A percentile compares a stretch with the other conserved stretches of the same genome.
Conservation (phyloP, 2,797 vertebrate species). For the Neosilurus hyrtlii region DNA sequence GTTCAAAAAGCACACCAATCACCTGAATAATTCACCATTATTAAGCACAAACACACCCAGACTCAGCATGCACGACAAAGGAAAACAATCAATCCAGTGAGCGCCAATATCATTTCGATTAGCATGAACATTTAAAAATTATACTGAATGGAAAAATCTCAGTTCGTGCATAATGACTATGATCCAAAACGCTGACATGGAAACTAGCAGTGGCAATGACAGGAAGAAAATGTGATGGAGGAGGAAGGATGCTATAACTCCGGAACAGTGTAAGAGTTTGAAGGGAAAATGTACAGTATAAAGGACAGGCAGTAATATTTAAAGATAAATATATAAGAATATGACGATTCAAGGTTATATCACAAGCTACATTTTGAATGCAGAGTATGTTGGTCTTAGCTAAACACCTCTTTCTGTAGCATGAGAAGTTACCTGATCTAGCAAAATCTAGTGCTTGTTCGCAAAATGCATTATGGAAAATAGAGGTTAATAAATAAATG, state of each 20-base stretch:
- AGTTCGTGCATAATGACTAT: slow-evolving; percentile 17
- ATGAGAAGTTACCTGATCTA: neutral
- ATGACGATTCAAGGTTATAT: neutral
- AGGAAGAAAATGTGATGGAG: neutral
- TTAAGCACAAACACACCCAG: slow-evolving; percentile 18
- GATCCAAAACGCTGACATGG: slow-evolving; percentile 10
- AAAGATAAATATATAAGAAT: neutral
- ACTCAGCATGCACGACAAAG: neutral
- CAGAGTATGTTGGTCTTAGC: neutral
- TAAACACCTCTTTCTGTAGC: neutral
- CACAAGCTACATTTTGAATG: neutral
- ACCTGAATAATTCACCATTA: slow-evolving; percentile 25
- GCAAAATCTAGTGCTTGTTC: too few species aligned
- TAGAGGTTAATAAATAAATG: too few species aligned
- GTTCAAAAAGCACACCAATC: slow-evolving; percentile 19
- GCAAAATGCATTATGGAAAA: too few species aligned
- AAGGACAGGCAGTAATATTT: neutral
- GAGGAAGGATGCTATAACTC: neutral
- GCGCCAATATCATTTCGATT: too few species aligned
- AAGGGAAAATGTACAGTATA: neutral
- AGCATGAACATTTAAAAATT: slow-evolving; percentile 6
- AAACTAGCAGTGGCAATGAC: neutral
- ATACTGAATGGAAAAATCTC: slow-evolving; percentile 20
- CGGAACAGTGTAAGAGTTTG: too few species aligned
- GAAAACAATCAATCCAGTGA: neutral